Percentiles rank a stretch among this genome's conserved stretches.
Evolutionary conservation across 2,113 vertebrate species (phyloP).

Genomic region (Hystrix cristata): DNA sequence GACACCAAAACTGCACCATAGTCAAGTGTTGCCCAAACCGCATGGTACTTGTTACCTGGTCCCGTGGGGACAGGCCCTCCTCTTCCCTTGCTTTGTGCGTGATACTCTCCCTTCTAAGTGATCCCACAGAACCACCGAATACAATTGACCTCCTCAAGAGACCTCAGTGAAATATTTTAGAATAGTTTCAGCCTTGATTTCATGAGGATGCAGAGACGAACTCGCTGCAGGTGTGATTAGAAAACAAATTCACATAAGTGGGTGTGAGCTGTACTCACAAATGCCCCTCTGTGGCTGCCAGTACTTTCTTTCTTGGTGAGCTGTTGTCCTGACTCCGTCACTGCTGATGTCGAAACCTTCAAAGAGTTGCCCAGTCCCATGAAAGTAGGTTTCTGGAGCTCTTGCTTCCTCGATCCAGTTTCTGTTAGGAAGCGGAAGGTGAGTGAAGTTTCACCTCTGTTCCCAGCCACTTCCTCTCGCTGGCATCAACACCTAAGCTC

Average conservation of each 20-base stretch:
- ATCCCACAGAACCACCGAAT: not conserved
- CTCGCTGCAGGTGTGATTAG: not conserved
- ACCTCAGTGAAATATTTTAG: not conserved
- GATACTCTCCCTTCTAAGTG: not conserved
- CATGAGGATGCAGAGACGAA: not conserved
- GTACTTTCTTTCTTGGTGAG: not conserved
- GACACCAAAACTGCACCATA: not conserved
- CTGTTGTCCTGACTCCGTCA: not conserved
- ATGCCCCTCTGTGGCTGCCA: not conserved
- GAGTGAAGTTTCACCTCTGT: too few species aligned
- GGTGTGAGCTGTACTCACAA: not conserved
- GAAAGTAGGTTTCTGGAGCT: not conserved
- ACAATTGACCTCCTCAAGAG: not conserved
- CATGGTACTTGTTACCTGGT: accelerated
- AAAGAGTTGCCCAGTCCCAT: not conserved
- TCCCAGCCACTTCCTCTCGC: too few species aligned
- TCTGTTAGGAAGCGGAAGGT: not conserved
- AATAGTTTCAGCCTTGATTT: not conserved
- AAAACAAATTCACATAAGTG: not conserved
- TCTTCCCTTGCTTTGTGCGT: not conserved
- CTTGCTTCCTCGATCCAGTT: not conserved
- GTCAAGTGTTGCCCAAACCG: not conserved
- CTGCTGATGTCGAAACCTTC: not conserved
- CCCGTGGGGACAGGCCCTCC: not conserved
- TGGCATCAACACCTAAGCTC: not conserved